Percentiles rank a stretch among this genome's conserved stretches.
Conservation (phyloP, 2,888 invertebrate species). For the Gari tellinella region DNA sequence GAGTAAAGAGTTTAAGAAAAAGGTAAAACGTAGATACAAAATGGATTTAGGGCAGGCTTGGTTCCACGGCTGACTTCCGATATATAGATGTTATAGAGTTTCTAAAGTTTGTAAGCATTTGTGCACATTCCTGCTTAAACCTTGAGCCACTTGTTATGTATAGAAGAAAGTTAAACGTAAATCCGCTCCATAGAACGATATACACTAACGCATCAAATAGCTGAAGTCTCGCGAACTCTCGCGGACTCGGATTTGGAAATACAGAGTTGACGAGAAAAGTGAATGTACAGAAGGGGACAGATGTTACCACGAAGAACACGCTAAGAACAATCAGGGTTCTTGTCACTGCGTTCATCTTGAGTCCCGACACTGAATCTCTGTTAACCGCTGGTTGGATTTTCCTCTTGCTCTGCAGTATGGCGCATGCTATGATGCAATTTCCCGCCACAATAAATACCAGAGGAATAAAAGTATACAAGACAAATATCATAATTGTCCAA, state of each 20-base stretch:
- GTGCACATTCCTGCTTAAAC: constrained; percentile 26
- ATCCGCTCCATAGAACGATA: constrained; percentile 15
- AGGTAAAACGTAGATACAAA: too few species aligned
- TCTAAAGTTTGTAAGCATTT: too few species aligned
- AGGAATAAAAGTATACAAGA: not conserved
- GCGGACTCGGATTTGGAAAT: not conserved
- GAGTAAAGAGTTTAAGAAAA: too few species aligned
- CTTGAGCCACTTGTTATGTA: constrained; percentile 24
- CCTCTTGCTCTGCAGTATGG: not conserved
- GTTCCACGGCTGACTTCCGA: too few species aligned
- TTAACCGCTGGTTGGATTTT: not conserved
- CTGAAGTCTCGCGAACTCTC: constrained; percentile 4
- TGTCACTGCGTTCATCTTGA: not conserved
- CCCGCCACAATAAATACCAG: constrained; percentile 2
- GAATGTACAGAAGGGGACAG: constrained; percentile 6
- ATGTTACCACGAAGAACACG: constrained; percentile 2
- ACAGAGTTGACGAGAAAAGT: not conserved
- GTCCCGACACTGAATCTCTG: not conserved
- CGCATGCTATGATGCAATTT: constrained; percentile 2
- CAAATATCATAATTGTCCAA: not conserved
- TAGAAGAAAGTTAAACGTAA: constrained; percentile 29
- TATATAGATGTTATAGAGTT: too few species aligned
- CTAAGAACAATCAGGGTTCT: constrained; percentile 8
- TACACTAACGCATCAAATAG: constrained; percentile 14
- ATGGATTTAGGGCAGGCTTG: too few species aligned